Percentiles rank a stretch among this genome's conserved stretches.
Evolutionary conservation across 2,797 vertebrate genomes (phyloP).

Genomic region (Coreius guichenoti): DNA sequence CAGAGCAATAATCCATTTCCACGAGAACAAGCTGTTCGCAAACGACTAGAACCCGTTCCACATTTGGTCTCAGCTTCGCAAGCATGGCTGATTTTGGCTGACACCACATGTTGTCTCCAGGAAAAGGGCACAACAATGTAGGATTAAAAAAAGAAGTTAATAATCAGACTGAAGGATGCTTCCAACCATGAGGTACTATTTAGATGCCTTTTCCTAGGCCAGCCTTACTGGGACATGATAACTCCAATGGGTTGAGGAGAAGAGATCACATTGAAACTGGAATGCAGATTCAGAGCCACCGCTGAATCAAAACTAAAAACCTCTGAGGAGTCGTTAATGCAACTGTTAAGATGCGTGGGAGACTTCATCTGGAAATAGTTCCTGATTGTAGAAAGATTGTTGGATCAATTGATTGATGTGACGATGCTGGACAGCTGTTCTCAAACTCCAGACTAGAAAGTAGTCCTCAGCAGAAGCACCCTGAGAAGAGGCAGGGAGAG

Average conservation of each 20-base stretch:
- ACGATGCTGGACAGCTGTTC: slow-evolving; percentile 58
- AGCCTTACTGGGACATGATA: slow-evolving; percentile 4
- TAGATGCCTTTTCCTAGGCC: slow-evolving; percentile 35
- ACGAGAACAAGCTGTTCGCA: slow-evolving; percentile 14
- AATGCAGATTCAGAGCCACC: slow-evolving; percentile 62
- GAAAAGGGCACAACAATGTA: slow-evolving; percentile 39
- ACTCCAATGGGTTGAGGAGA: slow-evolving; percentile 2
- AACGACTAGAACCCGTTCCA: slow-evolving; percentile 48
- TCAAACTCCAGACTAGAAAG: slow-evolving; percentile 62
- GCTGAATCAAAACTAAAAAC: slow-evolving; percentile 21
- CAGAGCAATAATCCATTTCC: slow-evolving; percentile 28
- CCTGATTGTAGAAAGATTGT: slow-evolving; percentile 62
- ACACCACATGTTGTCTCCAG: slow-evolving; percentile 58
- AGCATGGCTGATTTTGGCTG: slow-evolving; percentile 66
- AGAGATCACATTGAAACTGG: slow-evolving; percentile 54
- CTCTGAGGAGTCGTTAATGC: slow-evolving; percentile 27
- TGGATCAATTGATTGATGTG: slow-evolving; percentile 72
- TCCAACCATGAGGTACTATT: slow-evolving; percentile 67
- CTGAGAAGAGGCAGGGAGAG: slow-evolving; percentile 52
- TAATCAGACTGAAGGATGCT: slow-evolving; percentile 55
- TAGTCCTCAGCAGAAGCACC: slow-evolving; percentile 57
- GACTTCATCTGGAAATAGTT: slow-evolving; percentile 36
- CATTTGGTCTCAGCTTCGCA: slow-evolving; percentile 58
- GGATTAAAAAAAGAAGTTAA: slow-evolving; percentile 48
- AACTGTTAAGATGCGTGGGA: background rate